These are phyloP conservation scores for Micrastur ruficollis DNA, from an alignment of 2,797 vertebrate genomes.

Conservation along the genomic window DNA sequence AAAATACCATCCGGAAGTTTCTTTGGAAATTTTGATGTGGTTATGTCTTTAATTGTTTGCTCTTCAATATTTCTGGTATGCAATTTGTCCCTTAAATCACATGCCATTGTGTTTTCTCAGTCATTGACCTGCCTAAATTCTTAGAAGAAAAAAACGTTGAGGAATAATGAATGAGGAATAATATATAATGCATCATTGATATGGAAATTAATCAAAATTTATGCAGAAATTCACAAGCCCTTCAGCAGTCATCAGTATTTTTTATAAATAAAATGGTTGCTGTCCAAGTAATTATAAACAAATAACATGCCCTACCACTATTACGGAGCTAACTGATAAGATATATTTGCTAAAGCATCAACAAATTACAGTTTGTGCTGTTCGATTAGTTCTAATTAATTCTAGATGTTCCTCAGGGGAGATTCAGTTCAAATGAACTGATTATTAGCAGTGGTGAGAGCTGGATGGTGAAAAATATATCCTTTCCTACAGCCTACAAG, in stretches of 20 bases:
- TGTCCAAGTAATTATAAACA: conserved; percentile 32
- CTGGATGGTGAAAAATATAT: background rate
- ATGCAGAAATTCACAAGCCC: background rate
- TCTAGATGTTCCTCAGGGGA: conserved; percentile 33
- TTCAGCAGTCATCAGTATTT: conserved; percentile 1
- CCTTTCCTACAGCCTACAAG: background rate
- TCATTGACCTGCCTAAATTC: background rate
- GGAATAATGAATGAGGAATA: background rate
- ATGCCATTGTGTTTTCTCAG: background rate
- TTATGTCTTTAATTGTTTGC: background rate
- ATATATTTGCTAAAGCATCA: conserved; percentile 3
- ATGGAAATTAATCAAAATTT: conserved; percentile 27
- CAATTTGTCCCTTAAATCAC: background rate
- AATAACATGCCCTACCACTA: background rate
- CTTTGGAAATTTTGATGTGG: background rate
- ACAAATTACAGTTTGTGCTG: background rate
- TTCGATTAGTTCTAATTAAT: conserved; percentile 47
- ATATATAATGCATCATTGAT: background rate
- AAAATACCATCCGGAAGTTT: background rate
- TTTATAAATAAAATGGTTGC: conserved; percentile 1
- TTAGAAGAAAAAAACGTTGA: background rate
- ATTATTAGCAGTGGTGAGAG: conserved; percentile 14
- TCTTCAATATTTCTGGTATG: background rate
- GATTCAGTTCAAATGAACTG: background rate
- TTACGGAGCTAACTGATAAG: background rate